Conservation (phyloP, 2,888 invertebrate genomes). For the Argyresthia goedartella region DNA sequence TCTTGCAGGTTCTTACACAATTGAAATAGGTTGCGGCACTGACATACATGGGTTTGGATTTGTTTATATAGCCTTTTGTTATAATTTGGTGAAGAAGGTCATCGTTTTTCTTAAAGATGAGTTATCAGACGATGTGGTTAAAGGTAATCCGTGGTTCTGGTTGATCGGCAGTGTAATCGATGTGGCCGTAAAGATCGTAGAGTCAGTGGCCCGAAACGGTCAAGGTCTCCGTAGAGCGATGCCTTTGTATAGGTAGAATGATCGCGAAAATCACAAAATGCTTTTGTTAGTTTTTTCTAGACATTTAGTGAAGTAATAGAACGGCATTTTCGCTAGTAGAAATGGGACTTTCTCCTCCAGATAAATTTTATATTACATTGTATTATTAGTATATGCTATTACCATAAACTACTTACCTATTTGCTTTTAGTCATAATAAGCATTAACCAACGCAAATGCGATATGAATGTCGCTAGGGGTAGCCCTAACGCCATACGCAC, state of each 20-base stretch:
- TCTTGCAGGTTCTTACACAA: constrained; percentile 29
- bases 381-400: no score
- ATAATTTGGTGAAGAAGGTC: constrained; percentile 46
- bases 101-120: constrained; percentile 38
- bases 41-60: constrained; percentile 53
- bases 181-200: constrained; percentile 5
- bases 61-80: constrained; percentile 53
- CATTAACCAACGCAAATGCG: no score
- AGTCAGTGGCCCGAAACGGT: constrained; percentile 37
- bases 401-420: no score
- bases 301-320: neutral
- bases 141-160: constrained; percentile 31
- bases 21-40: constrained; percentile 64
- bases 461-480: no score
- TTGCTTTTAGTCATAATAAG: no score
- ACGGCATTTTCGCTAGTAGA: no score
- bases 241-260: neutral
- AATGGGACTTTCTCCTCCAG: no score
- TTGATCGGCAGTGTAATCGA: constrained; percentile 30
- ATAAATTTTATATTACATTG: no score
- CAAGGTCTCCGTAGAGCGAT: constrained; percentile 26
- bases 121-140: constrained; percentile 13
- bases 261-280: neutral
- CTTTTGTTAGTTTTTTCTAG: no score
- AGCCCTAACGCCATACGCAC: no score